phyloP scores from a whole-genome alignment of 2,888 invertebrate species.

The Tiliacea aurago region DNA sequence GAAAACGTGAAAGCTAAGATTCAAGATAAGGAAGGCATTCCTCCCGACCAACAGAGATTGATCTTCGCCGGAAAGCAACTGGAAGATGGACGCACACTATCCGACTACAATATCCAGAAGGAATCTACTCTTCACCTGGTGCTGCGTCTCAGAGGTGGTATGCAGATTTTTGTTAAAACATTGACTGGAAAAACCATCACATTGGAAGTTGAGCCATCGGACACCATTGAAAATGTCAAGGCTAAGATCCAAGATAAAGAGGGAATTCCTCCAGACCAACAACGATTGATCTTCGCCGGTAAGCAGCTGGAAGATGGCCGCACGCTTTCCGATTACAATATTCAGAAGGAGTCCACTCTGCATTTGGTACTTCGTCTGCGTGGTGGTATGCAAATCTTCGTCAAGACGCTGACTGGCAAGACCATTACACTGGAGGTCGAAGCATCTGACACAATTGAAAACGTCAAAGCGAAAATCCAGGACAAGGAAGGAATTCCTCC shows the following conservation, averaged over 20 bases:
- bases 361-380: conserved; percentile 35
- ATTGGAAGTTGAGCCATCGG: conserved; percentile 54
- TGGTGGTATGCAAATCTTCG: conserved; percentile 51
- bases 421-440: conserved; percentile 59
- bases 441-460: conserved; percentile 59
- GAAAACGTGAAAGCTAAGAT: conserved; percentile 62
- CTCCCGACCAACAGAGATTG: conserved; percentile 38
- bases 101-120: conserved; percentile 42
- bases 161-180: conserved; percentile 45
- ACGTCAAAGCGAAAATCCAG: conserved; percentile 63
- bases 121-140: conserved; percentile 36
- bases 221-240: conserved; percentile 58
- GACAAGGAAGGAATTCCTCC: conserved; percentile 69
- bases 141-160: conserved; percentile 32
- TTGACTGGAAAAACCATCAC: conserved; percentile 60
- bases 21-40: conserved; percentile 61
- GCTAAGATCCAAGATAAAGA: conserved; percentile 60
- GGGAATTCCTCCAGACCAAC: conserved; percentile 59
- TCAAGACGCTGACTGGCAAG: conserved; percentile 58
- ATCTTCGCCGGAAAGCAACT: conserved; percentile 42
- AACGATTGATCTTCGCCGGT: conserved; percentile 57
- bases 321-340: conserved; percentile 51
- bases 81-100: conserved; percentile 37
- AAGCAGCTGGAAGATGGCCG: conserved; percentile 47
- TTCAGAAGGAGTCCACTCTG: conserved; percentile 34